Percentiles rank a stretch among this genome's conserved stretches.
Evolutionary conservation across 2,888 invertebrate species (phyloP).

Genomic region (Brachynemurus nebulosus): DNA sequence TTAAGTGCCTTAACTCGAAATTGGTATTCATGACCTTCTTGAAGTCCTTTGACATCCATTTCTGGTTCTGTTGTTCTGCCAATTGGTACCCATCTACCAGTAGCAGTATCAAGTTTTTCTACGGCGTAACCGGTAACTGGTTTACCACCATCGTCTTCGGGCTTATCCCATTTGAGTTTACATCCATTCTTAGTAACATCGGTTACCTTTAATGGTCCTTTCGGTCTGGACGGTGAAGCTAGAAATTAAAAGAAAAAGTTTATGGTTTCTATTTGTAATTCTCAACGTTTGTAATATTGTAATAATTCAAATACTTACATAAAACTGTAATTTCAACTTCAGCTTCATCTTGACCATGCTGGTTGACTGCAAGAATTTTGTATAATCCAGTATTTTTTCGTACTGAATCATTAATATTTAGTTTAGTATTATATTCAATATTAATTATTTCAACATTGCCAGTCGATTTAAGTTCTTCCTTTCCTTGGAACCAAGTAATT

Average conservation of each 20-base stretch:
- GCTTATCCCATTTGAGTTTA: constrained; percentile 86
- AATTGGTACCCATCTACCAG: constrained; percentile 88
- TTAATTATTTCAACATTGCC: constrained; percentile 64
- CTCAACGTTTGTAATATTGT: neutral
- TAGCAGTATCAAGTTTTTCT: constrained; percentile 84
- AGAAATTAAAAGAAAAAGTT: constrained; percentile 10
- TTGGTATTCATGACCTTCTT: constrained; percentile 86
- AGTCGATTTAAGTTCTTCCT: constrained; percentile 58
- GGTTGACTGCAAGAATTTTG: constrained; percentile 78
- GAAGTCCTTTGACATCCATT: constrained; percentile 76
- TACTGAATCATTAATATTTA: constrained; percentile 61
- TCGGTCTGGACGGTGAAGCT: constrained; percentile 73
- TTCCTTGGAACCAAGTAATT: constrained; percentile 78
- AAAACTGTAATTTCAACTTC: constrained; percentile 88
- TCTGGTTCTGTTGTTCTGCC: constrained; percentile 77
- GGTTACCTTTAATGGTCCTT: constrained; percentile 75
- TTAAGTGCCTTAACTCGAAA: constrained; percentile 89
- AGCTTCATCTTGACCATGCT: constrained; percentile 84
- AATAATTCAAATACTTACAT: too few relatives aligned
- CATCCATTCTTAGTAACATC: constrained; percentile 83
- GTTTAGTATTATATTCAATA: constrained; percentile 80
- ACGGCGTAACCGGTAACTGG: constrained; percentile 85
- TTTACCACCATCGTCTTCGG: constrained; percentile 90
- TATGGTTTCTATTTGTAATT: too few relatives aligned
- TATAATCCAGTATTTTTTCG: constrained; percentile 83